Percentiles rank a stretch among this genome's conserved stretches.
Conservation (phyloP, 2,888 invertebrate species). For the Ligdia adustata region DNA sequence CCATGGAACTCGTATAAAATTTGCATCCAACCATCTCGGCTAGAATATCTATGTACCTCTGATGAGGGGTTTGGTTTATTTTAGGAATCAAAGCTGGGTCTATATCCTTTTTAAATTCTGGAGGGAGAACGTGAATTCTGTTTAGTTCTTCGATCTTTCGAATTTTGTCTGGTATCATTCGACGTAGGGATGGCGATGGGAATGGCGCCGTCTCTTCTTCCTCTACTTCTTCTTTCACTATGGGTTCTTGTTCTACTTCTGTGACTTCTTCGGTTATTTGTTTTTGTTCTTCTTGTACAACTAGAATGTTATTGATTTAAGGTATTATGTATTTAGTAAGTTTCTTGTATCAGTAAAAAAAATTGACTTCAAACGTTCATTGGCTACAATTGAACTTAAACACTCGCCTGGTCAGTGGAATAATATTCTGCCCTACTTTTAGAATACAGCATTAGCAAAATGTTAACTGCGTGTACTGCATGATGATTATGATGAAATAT, state of each 20-base stretch:
- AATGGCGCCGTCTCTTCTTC: slow-evolving; percentile 53
- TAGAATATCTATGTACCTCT: slow-evolving; percentile 68
- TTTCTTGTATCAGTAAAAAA: too few species aligned
- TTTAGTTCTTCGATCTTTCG: slow-evolving; percentile 61
- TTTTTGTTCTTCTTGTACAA: slow-evolving; percentile 2
- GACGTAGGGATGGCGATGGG: slow-evolving; percentile 65
- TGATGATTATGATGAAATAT: too few species aligned
- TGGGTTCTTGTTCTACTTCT: slow-evolving; percentile 7
- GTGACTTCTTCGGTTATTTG: neutral
- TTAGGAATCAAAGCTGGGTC: slow-evolving; percentile 64
- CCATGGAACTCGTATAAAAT: slow-evolving; percentile 64
- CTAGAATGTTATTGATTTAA: too few species aligned
- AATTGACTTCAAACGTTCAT: too few species aligned
- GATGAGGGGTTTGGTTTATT: slow-evolving; percentile 56
- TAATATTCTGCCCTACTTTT: too few species aligned
- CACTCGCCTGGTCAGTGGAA: too few species aligned
- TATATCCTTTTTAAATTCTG: slow-evolving; percentile 56
- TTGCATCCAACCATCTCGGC: slow-evolving; percentile 66
- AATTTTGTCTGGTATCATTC: slow-evolving; percentile 55
- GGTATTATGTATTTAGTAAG: too few species aligned
- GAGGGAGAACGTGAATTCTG: slow-evolving; percentile 64
- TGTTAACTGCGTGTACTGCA: too few species aligned
- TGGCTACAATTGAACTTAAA: too few species aligned
- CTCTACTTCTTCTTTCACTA: slow-evolving; percentile 39
- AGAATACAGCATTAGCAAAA: too few species aligned